Evolutionary conservation across 2,113 vertebrate genomes (phyloP), one percentile per base, ranked within the genome.

Genomic region (Poeciliopsis turrubarensis): DNA sequence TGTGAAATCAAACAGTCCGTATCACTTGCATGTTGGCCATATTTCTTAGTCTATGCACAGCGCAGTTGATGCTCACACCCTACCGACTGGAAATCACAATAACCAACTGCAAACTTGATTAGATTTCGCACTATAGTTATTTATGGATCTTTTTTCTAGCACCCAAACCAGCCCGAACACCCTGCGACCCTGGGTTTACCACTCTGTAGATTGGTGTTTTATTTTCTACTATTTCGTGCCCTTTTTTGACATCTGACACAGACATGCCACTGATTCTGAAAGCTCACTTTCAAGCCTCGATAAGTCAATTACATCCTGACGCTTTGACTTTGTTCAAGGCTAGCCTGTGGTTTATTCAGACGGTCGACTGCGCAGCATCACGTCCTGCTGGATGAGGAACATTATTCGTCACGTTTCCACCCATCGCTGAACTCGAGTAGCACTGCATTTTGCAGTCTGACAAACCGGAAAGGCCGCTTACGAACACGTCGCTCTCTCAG

Each of bases 401-500:
- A 62, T 80, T 68, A 73, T 61, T 84, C 82, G 83, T 69, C 39
- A 70, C 69, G 66, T 77, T 84, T 89, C 67, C 65, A 69, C 60
- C 32, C 63, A 68, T 30, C 51, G 68, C 34, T 78, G 63, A 84
- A 68, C 54, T 32, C 2, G 62, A 57, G 47, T 74, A 47, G 62
- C 12, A 26, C 27, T 44, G 32, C 66, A 65, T 76, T 74, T n/a
- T 65, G 66, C 32, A 57, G 70, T 72, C 11, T n/a, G 37, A 79
- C 65, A 31, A 73, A 82, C 47, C 66, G 70, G 72, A 84, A 78
- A 68, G 44, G 25, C 3, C 39, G 15, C 75, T 47, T 71, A 71
- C 77, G 76, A 54, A 81, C 51, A 76, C 30, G 31, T 65, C 68
- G 57, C 67, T 27, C 5, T 47, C 27, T 68, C 57, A 0, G 10